Percentiles rank a stretch among this genome's conserved stretches.
Conservation (phyloP, 2,888 invertebrate genomes). For the Lasioglossum villosulum region DNA sequence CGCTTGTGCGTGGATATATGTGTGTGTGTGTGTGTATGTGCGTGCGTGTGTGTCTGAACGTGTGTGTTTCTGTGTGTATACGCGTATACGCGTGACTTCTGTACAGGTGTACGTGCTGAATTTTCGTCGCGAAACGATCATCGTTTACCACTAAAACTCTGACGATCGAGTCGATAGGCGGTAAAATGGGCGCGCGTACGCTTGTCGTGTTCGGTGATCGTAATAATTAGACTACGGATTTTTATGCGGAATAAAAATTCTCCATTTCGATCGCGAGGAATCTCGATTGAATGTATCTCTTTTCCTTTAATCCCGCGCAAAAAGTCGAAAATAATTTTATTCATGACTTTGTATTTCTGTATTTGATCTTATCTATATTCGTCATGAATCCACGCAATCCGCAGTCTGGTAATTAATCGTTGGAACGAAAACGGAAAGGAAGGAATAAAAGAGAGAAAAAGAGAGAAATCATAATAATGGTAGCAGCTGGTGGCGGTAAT, state of each 20-base stretch:
- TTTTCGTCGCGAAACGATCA: conserved; percentile 78
- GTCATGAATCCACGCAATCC: not conserved
- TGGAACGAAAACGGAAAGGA: not conserved
- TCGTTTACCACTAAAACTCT: conserved; percentile 78
- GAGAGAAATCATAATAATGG: conserved; percentile 13
- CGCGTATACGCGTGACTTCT: not conserved
- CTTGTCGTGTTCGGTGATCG: conserved; percentile 62
- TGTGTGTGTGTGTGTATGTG: conserved; percentile 74
- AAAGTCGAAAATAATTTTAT: not conserved
- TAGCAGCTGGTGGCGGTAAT: not conserved
- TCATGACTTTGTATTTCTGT: not conserved
- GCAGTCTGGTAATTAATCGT: not conserved
- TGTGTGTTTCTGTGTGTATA: conserved; percentile 48
- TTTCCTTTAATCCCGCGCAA: not conserved
- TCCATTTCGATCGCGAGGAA: not conserved
- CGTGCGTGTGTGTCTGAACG: conserved; percentile 63
- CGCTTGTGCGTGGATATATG: conserved; percentile 73
- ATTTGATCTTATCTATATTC: not conserved
- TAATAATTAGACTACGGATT: conserved; percentile 21
- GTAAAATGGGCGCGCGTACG: conserved; percentile 75
- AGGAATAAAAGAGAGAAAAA: not conserved
- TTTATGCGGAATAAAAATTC: no score
- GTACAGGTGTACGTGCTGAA: not conserved
- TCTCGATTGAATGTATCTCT: not conserved
- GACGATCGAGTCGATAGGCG: conserved; percentile 79